phyloP scores from a whole-genome alignment of 2,888 invertebrate genomes.

The Eupsilia transversa region DNA sequence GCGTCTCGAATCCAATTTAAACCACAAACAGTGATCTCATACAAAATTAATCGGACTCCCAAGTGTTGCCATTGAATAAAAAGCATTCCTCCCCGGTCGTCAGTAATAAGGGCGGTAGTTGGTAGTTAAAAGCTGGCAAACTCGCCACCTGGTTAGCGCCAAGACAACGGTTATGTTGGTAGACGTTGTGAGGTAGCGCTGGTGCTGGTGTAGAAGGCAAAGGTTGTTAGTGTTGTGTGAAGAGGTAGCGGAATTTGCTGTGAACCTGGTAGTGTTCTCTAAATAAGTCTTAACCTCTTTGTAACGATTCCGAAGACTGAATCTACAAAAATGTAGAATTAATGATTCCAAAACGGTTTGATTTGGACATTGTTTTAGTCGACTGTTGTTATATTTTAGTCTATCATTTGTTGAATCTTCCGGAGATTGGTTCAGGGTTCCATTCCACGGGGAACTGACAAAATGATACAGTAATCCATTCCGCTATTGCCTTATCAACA shows the following conservation, averaged over 20 bases:
- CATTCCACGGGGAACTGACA: not conserved
- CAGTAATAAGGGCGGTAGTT: conserved; percentile 47
- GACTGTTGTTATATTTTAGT: not conserved
- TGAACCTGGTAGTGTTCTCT: not conserved
- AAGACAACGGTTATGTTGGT: conserved; percentile 46
- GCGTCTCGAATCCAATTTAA: conserved; percentile 33
- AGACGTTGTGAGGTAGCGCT: conserved; percentile 25
- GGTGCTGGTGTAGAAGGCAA: not conserved
- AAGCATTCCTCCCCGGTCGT: conserved; percentile 56
- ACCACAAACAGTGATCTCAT: conserved; percentile 52
- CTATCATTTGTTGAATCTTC: not conserved
- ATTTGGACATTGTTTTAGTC: not conserved
- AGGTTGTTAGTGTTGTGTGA: not conserved
- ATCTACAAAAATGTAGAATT: not conserved
- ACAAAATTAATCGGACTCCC: conserved; percentile 60
- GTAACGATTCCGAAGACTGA: not conserved
- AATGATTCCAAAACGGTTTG: not conserved
- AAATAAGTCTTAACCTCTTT: not conserved
- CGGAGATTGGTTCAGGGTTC: not conserved
- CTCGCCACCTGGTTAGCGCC: conserved; percentile 72
- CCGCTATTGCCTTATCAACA: conserved; percentile 33
- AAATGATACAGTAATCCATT: not conserved
- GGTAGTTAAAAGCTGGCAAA: conserved; percentile 61
- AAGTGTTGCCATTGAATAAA: conserved; percentile 61
- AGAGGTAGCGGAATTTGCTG: conserved; percentile 26